Percentiles rank a stretch among this genome's conserved stretches.
Evolutionary conservation across 2,888 invertebrate species (phyloP).

Genomic region (Melanchra persicariae): DNA sequence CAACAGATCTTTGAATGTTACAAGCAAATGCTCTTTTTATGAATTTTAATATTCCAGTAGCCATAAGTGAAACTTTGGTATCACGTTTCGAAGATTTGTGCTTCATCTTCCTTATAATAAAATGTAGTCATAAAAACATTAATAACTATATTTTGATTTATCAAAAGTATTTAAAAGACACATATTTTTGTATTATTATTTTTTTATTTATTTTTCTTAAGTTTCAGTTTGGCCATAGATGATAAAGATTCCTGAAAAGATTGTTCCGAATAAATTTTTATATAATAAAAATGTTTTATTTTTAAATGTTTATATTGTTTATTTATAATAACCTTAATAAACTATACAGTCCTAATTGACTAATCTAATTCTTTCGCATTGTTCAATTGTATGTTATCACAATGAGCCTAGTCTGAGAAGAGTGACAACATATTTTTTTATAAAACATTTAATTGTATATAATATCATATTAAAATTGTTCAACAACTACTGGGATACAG

Average conservation of each 20-base stretch:
- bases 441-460: slow-evolving; percentile 76
- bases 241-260: slow-evolving; percentile 75
- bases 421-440: slow-evolving; percentile 73
- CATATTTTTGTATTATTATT: slow-evolving; percentile 87
- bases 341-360: slow-evolving; percentile 2
- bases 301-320: slow-evolving; percentile 48
- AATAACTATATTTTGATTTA: slow-evolving; percentile 60
- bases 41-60: slow-evolving; percentile 62
- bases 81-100: slow-evolving; percentile 60
- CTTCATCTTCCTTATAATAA: slow-evolving; percentile 63
- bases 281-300: slow-evolving; percentile 76
- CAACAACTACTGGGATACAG: slow-evolving; percentile 69
- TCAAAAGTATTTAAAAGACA: slow-evolving; percentile 80
- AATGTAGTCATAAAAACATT: slow-evolving; percentile 57
- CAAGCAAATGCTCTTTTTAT: slow-evolving; percentile 54
- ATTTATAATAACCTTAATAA: slow-evolving; percentile 8
- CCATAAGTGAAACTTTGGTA: slow-evolving; percentile 64
- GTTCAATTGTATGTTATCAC: slow-evolving; percentile 12
- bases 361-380: slow-evolving; percentile 38
- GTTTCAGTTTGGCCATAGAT: slow-evolving; percentile 76
- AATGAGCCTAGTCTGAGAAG: slow-evolving; percentile 17
- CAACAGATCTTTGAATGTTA: slow-evolving; percentile 62
- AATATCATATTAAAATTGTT: slow-evolving; percentile 32
- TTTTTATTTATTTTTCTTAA: slow-evolving; percentile 79
- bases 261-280: slow-evolving; percentile 86